Evolutionary conservation across 2,888 invertebrate genomes (phyloP), one percentile per base, ranked within the genome.

Genomic region (Flexamia atlantica): DNA sequence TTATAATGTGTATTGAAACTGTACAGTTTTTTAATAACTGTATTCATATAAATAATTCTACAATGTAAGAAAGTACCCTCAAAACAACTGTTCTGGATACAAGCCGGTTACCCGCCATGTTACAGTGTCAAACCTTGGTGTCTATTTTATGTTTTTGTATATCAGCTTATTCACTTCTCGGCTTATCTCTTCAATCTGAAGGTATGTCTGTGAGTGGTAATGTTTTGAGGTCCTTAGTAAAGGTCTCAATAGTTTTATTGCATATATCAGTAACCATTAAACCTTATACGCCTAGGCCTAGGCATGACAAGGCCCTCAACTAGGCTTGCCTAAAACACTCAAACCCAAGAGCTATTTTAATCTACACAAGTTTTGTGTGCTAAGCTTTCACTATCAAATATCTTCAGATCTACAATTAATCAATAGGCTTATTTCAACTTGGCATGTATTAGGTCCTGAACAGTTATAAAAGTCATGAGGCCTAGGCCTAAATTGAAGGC

Each of bases 51-150:
- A 64, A 1, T 64, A 28, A 14, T 25, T 14, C 3, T 28, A 64
- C 28, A 28, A 30, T 64, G 25, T 64, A 64, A 64, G 64, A 28
- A 28, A 64, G 17, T 28, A 64, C 20, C 14, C 64, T 17, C 30
- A 30, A 28, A 64, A 28, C 10, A 64, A 28, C 12, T 28, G 64
- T 64, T 72, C 4, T 7, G 25, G 28, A 17, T 28, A 46, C 42
- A 46, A 74, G 82, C 82, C 82, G 82, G 82, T 83, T 74, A 36
- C 72, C 57, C 72, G 82, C 82, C 72, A 83, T 83, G 82, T 83
- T 74, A 70, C 50, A 74, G 74, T 83, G 82, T 83, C 82, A 83
- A 74, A 57, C 74, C 25, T 50, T 74, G n/a, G 74, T 83, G 72
- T 57, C 74, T 57, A 50, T 83, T 57, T 74, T 83, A 12, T 83